Base-by-base conservation (phyloP, 2,888 invertebrate species). In the Hypolimnas misippus region DNA sequence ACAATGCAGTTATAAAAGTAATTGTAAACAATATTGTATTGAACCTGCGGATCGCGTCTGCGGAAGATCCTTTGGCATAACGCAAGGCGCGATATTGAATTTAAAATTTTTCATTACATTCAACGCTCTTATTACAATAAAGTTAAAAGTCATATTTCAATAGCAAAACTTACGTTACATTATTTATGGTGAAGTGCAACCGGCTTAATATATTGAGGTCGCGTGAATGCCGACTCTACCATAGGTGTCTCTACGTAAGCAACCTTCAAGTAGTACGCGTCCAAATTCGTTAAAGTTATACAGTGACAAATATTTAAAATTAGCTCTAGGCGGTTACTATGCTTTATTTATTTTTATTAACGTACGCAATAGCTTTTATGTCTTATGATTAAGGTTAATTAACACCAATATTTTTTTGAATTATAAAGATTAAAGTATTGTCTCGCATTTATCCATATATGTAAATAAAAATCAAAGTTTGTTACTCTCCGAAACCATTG, bases 1-100 rank as follows among this genome's bases (percentile, higher is more conserved):
- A 44, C 50, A 60, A 55, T 52, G 44, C 55, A 44, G 50, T 33
- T 38, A 65, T 63, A 62, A 62, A 61, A 59, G 53, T 66, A 44
- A 50, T 61, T 61, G 60, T 49, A 57, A 52, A 53, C 53, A 14
- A 49, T 40, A 35, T 16, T 42, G n/a, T 35, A 42, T 35, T 50
- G 35, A 54, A 54, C 56, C 12, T 35, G 44, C 44, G 46, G 57
- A 59, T 53, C 63, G 59, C 64, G 68, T 66, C 61, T 53, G 56
- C 71, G 74, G 71, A 73, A 70, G 70, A 71, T 70, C 67, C 73
- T 73, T 67, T 64, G 25, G 42, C 56, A 49, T 63, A 57, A 56
- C 49, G 49, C 61, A 58, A 58, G 56, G 65, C 51, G 59, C 58
- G 54, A 46, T 62, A 67, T 68, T 65, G 63, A 69, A 69, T 71